phyloP scores from a whole-genome alignment of 92 coral and sea anemone species.

The Epizoanthus scotinus region DNA sequence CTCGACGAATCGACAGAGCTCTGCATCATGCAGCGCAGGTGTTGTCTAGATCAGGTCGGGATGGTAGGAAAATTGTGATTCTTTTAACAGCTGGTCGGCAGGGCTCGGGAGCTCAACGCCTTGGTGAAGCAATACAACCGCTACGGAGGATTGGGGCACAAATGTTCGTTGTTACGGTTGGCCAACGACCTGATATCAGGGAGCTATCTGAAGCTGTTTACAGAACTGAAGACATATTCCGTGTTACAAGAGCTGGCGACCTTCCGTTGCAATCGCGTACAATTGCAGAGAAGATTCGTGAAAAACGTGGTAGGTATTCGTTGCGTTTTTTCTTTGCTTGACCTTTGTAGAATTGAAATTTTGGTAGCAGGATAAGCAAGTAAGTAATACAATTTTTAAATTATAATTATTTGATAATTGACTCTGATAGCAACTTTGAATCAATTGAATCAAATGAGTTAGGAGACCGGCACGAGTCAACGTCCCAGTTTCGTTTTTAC shows the following conservation, averaged over 20 bases:
- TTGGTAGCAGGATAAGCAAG: background rate
- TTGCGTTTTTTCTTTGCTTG: background rate
- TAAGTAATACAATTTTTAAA: too few relatives aligned
- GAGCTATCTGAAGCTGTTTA: slow-evolving; percentile 30
- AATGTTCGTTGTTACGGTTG: slow-evolving; percentile 48
- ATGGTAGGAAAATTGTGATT: slow-evolving; percentile 67
- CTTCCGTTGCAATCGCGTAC: slow-evolving; percentile 1
- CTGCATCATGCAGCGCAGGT: slow-evolving; percentile 55
- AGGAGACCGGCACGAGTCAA: too few relatives aligned
- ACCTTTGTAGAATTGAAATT: too few relatives aligned
- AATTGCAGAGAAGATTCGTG: slow-evolving; percentile 20
- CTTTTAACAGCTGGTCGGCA: slow-evolving; percentile 58
- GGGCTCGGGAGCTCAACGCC: slow-evolving; percentile 37
- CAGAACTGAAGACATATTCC: slow-evolving; percentile 39
- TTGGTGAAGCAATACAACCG: slow-evolving; percentile 45
- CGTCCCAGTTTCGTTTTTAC: too few relatives aligned
- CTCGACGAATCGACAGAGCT: slow-evolving; percentile 69
- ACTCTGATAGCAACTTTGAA: too few relatives aligned
- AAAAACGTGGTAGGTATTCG: slow-evolving; percentile 24
- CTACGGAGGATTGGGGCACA: slow-evolving; percentile 45
- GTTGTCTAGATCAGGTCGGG: slow-evolving; percentile 58
- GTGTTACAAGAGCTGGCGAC: slow-evolving; percentile 19
- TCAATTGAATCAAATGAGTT: too few relatives aligned
- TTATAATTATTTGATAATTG: too few relatives aligned
- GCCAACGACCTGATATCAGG: slow-evolving; percentile 33